These are phyloP conservation scores for Sphaerophoria rueppellii DNA, from an alignment of 2,888 invertebrate genomes.

Conservation along the genomic window DNA sequence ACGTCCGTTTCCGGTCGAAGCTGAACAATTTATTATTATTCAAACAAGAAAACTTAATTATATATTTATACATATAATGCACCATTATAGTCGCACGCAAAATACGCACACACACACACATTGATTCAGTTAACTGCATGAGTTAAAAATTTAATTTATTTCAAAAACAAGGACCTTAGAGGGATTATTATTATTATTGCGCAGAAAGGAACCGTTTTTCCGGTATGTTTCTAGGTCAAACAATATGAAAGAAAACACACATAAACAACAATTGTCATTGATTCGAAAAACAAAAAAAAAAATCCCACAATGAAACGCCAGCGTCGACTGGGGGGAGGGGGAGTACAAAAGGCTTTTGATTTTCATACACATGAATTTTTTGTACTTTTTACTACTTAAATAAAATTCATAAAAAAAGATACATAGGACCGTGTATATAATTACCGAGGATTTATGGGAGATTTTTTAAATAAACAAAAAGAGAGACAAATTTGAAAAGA, in stretches of 20 bases:
- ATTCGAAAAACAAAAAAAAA: neutral
- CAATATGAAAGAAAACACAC: slow-evolving; percentile 6
- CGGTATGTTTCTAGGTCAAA: slow-evolving; percentile 10
- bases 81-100: slow-evolving; percentile 71
- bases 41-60: slow-evolving; percentile 67
- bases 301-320: slow-evolving; percentile 53
- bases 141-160: slow-evolving; percentile 58
- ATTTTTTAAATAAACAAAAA: slow-evolving; percentile 24
- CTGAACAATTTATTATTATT: slow-evolving; percentile 52
- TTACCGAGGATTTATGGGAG: slow-evolving; percentile 23
- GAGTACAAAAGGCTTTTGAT: slow-evolving; percentile 72
- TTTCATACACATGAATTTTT: slow-evolving; percentile 60
- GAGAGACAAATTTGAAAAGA: neutral
- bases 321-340: slow-evolving; percentile 64
- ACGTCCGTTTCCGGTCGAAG: slow-evolving; percentile 53
- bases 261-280: slow-evolving; percentile 30
- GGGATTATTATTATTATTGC: slow-evolving; percentile 15
- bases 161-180: slow-evolving; percentile 44
- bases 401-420: slow-evolving; percentile 50
- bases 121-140: slow-evolving; percentile 54
- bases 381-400: slow-evolving; percentile 62
- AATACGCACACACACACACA: slow-evolving; percentile 54
- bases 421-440: slow-evolving; percentile 60
- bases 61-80: slow-evolving; percentile 71
- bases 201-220: neutral